Conservation (phyloP, 1,140 invertebrate species). For the Drosophila parvula region DNA sequence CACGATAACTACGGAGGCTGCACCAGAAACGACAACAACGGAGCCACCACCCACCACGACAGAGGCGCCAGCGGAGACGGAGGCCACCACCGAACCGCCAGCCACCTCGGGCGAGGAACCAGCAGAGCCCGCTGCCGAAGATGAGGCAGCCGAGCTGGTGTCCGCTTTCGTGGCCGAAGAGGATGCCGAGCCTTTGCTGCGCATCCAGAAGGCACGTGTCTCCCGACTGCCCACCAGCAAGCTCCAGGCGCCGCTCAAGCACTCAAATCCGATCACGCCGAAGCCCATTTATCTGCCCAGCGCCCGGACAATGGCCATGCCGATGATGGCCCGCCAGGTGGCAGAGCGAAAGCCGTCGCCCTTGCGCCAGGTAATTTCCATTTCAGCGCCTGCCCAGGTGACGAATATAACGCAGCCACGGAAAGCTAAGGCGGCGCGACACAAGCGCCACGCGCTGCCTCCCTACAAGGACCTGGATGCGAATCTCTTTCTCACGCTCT, state of each 20-base stretch:
- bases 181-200: constrained; percentile 68
- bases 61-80: constrained; percentile 50
- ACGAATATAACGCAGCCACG: constrained; percentile 17
- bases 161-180: constrained; percentile 73
- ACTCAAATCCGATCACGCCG: constrained; percentile 68
- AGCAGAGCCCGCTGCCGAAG: constrained; percentile 43
- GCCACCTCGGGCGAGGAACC: constrained; percentile 31
- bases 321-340: constrained; percentile 69
- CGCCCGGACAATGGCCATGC: constrained; percentile 51
- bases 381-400: constrained; percentile 24
- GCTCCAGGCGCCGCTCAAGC: constrained; percentile 71
- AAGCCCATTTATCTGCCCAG: constrained; percentile 71
- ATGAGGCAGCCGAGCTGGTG: constrained; percentile 74
- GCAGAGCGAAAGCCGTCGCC: constrained; percentile 24
- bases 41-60: constrained; percentile 36
- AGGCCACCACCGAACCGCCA: constrained; percentile 49
- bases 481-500: constrained; percentile 72
- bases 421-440: constrained; percentile 47
- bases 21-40: constrained; percentile 59
- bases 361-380: constrained; percentile 38
- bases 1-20: constrained; percentile 55
- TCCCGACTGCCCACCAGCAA: constrained; percentile 70
- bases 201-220: constrained; percentile 73
- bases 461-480: constrained; percentile 72
- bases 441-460: constrained; percentile 65